Conservation (phyloP, 2,113 vertebrate genomes). For the Cairina moschata region DNA sequence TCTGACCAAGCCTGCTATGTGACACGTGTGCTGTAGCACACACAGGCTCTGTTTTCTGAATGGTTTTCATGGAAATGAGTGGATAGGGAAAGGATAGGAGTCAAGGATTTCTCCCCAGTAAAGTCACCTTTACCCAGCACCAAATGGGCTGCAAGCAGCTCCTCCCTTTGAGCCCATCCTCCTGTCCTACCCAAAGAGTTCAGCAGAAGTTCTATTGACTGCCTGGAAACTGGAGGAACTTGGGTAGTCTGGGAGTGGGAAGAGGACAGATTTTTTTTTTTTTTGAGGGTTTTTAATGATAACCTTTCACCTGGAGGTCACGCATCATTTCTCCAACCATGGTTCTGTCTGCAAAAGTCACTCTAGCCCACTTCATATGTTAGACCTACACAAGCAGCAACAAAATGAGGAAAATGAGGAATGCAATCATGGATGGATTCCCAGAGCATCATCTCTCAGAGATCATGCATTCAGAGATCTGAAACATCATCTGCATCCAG, state of each 20-base stretch:
- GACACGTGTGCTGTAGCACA: not conserved
- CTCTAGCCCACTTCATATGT: not conserved
- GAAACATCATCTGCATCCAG: not conserved
- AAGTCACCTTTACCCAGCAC: not conserved
- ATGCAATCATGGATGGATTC: not conserved
- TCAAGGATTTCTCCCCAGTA: not conserved
- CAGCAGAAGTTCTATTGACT: not conserved
- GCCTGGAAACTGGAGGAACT: not conserved
- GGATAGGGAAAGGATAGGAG: not conserved
- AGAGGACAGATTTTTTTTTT: not conserved
- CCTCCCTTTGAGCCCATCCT: not conserved
- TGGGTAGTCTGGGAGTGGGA: not conserved
- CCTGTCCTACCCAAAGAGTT: not conserved
- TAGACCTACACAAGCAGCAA: not conserved
- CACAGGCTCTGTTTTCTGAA: not conserved
- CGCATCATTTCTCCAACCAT: not conserved
- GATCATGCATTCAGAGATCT: too few species aligned
- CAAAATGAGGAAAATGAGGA: fast-evolving
- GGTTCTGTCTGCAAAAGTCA: not conserved
- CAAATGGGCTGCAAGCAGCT: not conserved
- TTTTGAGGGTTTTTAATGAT: not conserved
- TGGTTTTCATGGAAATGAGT: not conserved
- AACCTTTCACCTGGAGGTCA: not conserved
- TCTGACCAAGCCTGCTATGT: not conserved
- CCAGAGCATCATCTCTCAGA: not conserved